Percentiles rank a stretch among this genome's conserved stretches.
These are phyloP conservation scores for Hanleya hanleyi DNA, from an alignment of 2,888 invertebrate genomes.

Conservation along the genomic window DNA sequence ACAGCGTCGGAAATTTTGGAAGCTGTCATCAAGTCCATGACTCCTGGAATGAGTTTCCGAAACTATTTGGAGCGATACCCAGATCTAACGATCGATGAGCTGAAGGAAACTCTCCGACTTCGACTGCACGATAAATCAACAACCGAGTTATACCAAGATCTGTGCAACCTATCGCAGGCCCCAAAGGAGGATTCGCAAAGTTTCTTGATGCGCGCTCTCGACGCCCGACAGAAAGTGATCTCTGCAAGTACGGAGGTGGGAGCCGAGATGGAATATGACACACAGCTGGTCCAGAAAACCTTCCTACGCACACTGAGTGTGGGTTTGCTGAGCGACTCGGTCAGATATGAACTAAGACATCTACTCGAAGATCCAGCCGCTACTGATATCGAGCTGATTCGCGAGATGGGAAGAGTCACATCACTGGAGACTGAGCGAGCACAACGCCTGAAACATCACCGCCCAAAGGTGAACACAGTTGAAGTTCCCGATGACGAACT, in stretches of 20 bases:
- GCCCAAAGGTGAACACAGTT: neutral
- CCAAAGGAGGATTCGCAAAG: constrained; percentile 13
- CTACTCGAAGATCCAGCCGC: neutral
- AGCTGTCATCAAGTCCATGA: neutral
- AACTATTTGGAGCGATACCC: neutral
- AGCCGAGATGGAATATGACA: constrained; percentile 9
- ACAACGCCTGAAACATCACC: neutral
- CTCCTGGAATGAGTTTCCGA: no score
- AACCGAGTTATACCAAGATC: constrained; percentile 21
- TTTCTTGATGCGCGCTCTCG: constrained; percentile 14
- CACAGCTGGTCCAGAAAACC: constrained; percentile 4
- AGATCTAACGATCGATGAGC: neutral
- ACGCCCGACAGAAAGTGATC: constrained; percentile 13
- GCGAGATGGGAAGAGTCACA: neutral
- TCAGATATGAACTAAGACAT: constrained; percentile 17
- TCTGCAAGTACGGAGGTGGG: constrained; percentile 10
- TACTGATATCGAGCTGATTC: constrained; percentile 14
- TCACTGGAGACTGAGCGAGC: constrained; percentile 14
- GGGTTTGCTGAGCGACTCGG: constrained; percentile 1
- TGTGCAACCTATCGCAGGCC: constrained; percentile 1
- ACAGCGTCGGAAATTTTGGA: neutral
- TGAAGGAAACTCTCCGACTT: constrained; percentile 3
- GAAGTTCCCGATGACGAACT: neutral
- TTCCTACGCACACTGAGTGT: constrained; percentile 6
- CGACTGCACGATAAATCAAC: constrained; percentile 15